Conservation (phyloP, 2,113 vertebrate genomes). For the Brienomyrus longianalis region DNA sequence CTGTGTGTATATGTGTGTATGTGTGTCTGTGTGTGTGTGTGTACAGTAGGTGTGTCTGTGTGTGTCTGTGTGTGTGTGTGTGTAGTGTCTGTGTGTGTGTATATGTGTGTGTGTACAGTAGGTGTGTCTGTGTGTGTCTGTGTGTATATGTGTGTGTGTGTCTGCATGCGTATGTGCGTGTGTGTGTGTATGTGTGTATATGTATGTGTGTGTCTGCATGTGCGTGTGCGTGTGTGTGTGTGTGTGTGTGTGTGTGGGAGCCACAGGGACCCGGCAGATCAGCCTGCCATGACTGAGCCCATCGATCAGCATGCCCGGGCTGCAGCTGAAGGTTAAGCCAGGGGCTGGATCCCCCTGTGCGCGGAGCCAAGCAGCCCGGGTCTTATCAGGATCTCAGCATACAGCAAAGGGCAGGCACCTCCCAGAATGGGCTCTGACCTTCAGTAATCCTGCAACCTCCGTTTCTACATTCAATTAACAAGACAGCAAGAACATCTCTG, state of each 20-base stretch:
- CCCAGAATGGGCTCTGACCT: constrained; percentile 69
- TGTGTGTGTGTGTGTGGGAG: constrained; percentile 17
- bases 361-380: constrained; percentile 41
- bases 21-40: not conserved
- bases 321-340: constrained; percentile 68
- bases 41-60: no score
- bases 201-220: accelerated
- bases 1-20: no score
- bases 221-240: not conserved
- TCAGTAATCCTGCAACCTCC: constrained; percentile 66
- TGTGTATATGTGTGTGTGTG: not conserved
- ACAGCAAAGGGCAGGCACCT: constrained; percentile 68
- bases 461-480: constrained; percentile 66
- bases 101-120: no score
- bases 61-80: no score
- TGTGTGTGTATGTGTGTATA: not conserved
- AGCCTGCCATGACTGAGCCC: constrained; percentile 59
- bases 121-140: no score
- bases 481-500: constrained; percentile 41
- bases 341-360: constrained; percentile 45
- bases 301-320: constrained; percentile 64
- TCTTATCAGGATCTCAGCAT: constrained; percentile 68
- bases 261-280: constrained; percentile 52
- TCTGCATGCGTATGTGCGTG: not conserved
- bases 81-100: no score